Evolutionary conservation across 2,797 vertebrate genomes (phyloP).

Genomic region (Macropodus opercularis): DNA sequence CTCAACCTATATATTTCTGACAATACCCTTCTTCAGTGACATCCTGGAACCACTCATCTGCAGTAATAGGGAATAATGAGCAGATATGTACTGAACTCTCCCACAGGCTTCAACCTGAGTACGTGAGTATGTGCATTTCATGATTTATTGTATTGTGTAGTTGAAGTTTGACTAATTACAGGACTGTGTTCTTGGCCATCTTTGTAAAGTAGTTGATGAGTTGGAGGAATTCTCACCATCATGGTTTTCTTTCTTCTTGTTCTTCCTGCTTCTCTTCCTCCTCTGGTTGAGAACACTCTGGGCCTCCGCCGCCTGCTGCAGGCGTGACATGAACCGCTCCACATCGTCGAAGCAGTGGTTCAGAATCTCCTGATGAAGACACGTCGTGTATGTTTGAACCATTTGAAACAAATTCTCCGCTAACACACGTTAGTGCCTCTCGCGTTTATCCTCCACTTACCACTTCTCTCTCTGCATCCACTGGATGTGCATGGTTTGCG

Average conservation of each 20-base stretch:
- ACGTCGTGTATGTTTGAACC: background rate
- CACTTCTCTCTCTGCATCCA: constrained; percentile 72
- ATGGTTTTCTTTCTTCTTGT: constrained; percentile 48
- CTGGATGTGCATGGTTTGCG: background rate
- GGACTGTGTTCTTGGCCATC: background rate
- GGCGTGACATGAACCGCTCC: constrained; percentile 82
- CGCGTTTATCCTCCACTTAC: too few relatives aligned
- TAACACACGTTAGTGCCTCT: too few relatives aligned
- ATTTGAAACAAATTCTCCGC: too few relatives aligned
- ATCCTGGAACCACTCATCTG: background rate
- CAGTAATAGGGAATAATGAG: background rate
- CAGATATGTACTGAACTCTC: too few relatives aligned
- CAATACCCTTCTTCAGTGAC: background rate
- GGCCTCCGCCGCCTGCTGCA: constrained; percentile 87
- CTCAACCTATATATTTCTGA: background rate
- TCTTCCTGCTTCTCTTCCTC: constrained; percentile 73
- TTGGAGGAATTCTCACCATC: constrained; percentile 64
- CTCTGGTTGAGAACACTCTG: constrained; percentile 81
- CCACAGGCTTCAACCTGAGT: too few relatives aligned
- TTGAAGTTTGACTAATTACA: background rate
- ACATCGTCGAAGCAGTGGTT: constrained; percentile 90
- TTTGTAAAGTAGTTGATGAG: background rate
- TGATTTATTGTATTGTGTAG: too few relatives aligned
- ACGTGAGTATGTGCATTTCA: too few relatives aligned
- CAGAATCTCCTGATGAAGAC: constrained; percentile 81